Conservation (phyloP, 2,797 vertebrate species). For the Hozukius guyotensis region DNA sequence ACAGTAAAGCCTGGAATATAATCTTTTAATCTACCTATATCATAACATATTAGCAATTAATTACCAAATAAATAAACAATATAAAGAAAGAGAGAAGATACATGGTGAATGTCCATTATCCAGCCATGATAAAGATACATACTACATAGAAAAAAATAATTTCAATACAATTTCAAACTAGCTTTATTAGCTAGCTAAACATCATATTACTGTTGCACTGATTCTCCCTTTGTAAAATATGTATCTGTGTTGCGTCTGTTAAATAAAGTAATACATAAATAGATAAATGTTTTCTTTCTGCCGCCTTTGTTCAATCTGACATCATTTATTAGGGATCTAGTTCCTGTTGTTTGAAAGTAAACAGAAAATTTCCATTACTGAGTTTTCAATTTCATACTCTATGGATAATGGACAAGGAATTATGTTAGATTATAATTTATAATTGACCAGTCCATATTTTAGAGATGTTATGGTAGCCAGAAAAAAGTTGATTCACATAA, state of each 20-base stretch:
- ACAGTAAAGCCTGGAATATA: background rate
- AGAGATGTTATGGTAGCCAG: background rate
- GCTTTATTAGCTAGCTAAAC: background rate
- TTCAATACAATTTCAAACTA: background rate
- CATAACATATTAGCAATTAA: background rate
- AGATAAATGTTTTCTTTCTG: background rate
- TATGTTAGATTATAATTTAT: background rate
- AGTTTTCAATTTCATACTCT: background rate
- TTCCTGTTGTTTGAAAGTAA: constrained; percentile 3
- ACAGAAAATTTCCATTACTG: background rate
- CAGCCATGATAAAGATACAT: background rate
- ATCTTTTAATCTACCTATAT: background rate
- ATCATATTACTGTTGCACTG: background rate
- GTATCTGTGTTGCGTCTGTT: background rate
- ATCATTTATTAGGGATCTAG: background rate
- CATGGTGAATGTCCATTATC: background rate
- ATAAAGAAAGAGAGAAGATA: background rate
- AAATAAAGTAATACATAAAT: background rate
- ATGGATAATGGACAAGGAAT: background rate
- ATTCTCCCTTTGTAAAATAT: background rate
- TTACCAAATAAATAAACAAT: background rate
- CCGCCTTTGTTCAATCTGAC: background rate
- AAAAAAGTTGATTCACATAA: too few species aligned
- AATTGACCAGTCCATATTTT: background rate
- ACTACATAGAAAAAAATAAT: background rate